Base-by-base conservation (phyloP, 2,888 invertebrate genomes). In the Drosophila nigricruria region DNA sequence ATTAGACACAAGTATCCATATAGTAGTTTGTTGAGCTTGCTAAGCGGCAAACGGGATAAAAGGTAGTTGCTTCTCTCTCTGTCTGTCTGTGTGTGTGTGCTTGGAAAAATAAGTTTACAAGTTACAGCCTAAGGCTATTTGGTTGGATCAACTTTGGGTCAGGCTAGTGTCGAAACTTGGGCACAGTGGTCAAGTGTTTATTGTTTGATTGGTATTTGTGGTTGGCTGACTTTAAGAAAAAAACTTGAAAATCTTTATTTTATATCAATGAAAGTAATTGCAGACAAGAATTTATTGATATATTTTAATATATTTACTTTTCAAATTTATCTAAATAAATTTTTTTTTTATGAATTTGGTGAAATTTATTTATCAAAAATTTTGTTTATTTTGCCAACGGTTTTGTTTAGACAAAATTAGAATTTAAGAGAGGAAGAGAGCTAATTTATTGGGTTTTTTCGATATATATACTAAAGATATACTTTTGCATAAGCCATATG, bases 81-180 rank as follows among this genome's bases (percentile, higher is more conserved):
- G 10, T 45, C n/a, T n/a, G 14, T 49, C 20, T 65, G 50, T 16
- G 63, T 60, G 61, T 16, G 52, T 52, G 66, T 79, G 71, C 66
- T 57, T 66, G 59, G 57, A 40, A 52, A 82, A 81, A 84, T 77
- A 85, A 88, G 81, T 85, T 85, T 85, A 71, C 81, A 88, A 85
- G 79, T 81, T 82, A 77, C 81, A 77, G 84, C 84, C 84, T 85
- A 70, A 72, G 81, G 84, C 88, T 85, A 85, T 84, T 82, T 86
- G 75, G 79, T 69, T 79, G 79, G 62, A 81, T 85, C 81, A 85
- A 88, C 68, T 88, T 79, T 75, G 49, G 60, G 60, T 69, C 70
- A 68, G 57, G 36, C 60, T 53, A 57, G 47, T 43, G 25, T 54
- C 38, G 36, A 42, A 57, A 43, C 40, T 43, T 42, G 36, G 56